phyloP scores from a whole-genome alignment of 2,113 vertebrate species.

The Perca fluviatilis region DNA sequence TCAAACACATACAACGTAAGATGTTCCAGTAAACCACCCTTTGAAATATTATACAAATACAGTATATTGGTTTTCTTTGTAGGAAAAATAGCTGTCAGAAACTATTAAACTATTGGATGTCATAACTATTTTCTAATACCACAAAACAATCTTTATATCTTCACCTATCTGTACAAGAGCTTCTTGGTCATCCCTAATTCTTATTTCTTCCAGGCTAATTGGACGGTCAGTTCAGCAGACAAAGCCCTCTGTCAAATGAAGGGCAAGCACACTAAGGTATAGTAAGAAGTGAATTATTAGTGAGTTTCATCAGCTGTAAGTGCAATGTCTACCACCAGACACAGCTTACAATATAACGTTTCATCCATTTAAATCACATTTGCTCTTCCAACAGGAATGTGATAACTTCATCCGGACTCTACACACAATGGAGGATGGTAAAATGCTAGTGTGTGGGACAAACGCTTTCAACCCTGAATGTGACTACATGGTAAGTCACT shows the following conservation, averaged over 20 bases:
- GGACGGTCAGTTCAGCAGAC: slow-evolving; percentile 13
- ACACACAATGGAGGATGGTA: slow-evolving; percentile 32
- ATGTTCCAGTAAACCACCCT: background rate
- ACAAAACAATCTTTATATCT: background rate
- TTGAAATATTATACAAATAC: background rate
- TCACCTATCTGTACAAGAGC: background rate
- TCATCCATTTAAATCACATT: fast-evolving
- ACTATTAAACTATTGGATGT: background rate
- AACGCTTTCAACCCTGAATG: slow-evolving; percentile 43
- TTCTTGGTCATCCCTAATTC: background rate
- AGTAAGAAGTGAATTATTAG: background rate
- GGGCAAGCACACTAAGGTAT: slow-evolving; percentile 22
- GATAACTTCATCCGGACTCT: slow-evolving; percentile 44
- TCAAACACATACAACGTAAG: background rate
- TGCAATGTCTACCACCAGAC: background rate
- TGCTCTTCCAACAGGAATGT: slow-evolving; percentile 28
- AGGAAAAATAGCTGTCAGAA: background rate
- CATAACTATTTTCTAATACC: background rate
- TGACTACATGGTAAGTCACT: slow-evolving; percentile 28
- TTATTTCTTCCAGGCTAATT: slow-evolving; percentile 22
- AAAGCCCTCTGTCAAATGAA: slow-evolving; percentile 36
- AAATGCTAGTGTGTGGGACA: slow-evolving; percentile 40
- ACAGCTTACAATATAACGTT: background rate
- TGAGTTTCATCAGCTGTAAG: background rate
- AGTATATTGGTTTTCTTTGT: background rate